phyloP scores from a whole-genome alignment of 2,888 invertebrate genomes.

The Bugulina stolonifera region DNA sequence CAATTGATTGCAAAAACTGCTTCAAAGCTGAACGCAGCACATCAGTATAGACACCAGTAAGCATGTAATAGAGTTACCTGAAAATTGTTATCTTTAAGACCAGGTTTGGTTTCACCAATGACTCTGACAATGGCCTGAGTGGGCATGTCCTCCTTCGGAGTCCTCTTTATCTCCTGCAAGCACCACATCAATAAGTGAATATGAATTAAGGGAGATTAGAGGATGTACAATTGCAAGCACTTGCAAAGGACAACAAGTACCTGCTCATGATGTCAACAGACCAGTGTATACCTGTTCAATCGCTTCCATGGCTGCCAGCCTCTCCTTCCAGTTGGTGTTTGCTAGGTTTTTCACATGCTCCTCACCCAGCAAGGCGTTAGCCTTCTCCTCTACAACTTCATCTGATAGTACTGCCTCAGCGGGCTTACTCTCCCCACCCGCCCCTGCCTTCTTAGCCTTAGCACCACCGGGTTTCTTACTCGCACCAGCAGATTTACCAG shows the following conservation, averaged over 20 bases:
- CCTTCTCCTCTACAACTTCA: constrained; percentile 73
- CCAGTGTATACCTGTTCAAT: constrained; percentile 61
- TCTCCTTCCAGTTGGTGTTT: constrained; percentile 79
- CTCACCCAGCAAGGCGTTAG: constrained; percentile 58
- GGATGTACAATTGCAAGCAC: no score
- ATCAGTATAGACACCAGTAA: neutral
- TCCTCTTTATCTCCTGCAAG: constrained; percentile 18
- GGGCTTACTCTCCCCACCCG: constrained; percentile 26
- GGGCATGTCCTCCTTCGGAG: constrained; percentile 59
- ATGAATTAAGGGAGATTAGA: no score
- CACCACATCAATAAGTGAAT: no score
- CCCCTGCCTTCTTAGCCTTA: constrained; percentile 1
- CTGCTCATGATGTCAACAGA: no score
- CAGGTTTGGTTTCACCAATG: constrained; percentile 71
- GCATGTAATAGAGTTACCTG: no score
- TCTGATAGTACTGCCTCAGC: constrained; percentile 48
- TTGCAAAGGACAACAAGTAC: no score
- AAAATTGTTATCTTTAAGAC: constrained; percentile 80
- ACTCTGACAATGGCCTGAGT: constrained; percentile 71
- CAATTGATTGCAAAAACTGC: neutral
- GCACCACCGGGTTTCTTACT: constrained; percentile 32
- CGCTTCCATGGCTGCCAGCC: constrained; percentile 70
- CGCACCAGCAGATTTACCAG: constrained; percentile 31
- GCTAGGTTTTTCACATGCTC: constrained; percentile 65
- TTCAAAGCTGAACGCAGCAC: neutral